These are phyloP conservation scores for Stictocephala bisonia DNA, from an alignment of 2,888 invertebrate species.

Conservation along the genomic window DNA sequence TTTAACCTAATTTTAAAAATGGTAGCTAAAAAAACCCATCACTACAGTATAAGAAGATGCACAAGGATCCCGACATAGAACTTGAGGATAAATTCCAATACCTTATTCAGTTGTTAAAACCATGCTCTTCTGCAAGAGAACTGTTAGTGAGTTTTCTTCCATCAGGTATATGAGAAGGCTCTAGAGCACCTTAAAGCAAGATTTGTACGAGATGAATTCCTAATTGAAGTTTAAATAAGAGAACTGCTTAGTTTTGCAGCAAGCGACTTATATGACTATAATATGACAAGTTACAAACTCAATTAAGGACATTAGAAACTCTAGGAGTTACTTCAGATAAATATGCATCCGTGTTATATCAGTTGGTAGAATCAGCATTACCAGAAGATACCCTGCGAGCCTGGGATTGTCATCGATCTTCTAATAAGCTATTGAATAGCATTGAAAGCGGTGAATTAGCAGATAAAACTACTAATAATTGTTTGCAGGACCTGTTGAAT, in stretches of 20 bases:
- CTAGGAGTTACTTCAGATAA: constrained; percentile 59
- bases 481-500: constrained; percentile 47
- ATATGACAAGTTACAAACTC: constrained; percentile 60
- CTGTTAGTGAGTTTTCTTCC: constrained; percentile 57
- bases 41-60: constrained; percentile 57
- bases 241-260: no score
- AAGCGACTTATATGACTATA: constrained; percentile 46
- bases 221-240: no score
- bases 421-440: constrained; percentile 33
- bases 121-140: constrained; percentile 55
- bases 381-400: constrained; percentile 57
- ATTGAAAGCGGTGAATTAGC: constrained; percentile 27
- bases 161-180: constrained; percentile 56
- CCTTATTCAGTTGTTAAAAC: constrained; percentile 47
- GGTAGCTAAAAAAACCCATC: no score
- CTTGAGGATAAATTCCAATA: constrained; percentile 58
- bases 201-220: no score
- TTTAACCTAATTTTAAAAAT: no score
- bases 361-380: constrained; percentile 60
- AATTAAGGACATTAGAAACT: constrained; percentile 58
- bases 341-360: constrained; percentile 59
- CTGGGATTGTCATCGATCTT: constrained; percentile 53
- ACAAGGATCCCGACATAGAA: constrained; percentile 52
- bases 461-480: not conserved
- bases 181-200: constrained; percentile 53